Base-by-base conservation (phyloP, 1,140 invertebrate species). In the Formica selysi region DNA sequence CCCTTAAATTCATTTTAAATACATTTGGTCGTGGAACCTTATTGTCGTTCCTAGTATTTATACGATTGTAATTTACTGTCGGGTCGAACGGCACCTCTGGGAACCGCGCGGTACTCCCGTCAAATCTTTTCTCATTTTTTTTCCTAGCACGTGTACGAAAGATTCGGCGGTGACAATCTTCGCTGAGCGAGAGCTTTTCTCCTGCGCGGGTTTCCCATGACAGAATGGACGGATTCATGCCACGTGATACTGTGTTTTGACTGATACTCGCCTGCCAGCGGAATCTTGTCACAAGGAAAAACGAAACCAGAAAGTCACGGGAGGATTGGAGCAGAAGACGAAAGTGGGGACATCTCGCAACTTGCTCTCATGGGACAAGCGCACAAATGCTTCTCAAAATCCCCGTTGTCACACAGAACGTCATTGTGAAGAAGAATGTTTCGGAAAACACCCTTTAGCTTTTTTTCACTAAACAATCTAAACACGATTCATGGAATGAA, bases 241-340 rank as follows among this genome's bases (percentile, higher is more conserved):
- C 88, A 90, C 65, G 71, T 86, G 88, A 86, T 84, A 78, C 76
- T 83, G 57, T 89, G 57, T 89, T 90, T 88, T 86, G 84, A 89
- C 73, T 71, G 74, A 86, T 86, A 88, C 48, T 38, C 61, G 38
- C 76, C 26, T 48, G 57, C 68, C 85, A 68, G 57, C 71, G 48
- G 48, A 61, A 54, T 44, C 61, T 44, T 29, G 57, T 64, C 36
- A 57, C 44, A 26, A 74, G 57, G 79, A 89, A 89, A 76, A 85
- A 89, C 78, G 44, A 64, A 83, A 61, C 29, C 4, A 62, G 11
- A 84, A 67, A 41, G 44, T 13, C 7, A 26, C 0, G 22, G 29
- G 32, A 59, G 13, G 44, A 44, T 67, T 4, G 29, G 22, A 36
- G 7, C 10, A 3, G 16, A 57, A 73, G 48, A n/a, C 19, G 38